Evolutionary conservation across 2,888 invertebrate genomes (phyloP).

Genomic region (Cosmopolites sordidus): DNA sequence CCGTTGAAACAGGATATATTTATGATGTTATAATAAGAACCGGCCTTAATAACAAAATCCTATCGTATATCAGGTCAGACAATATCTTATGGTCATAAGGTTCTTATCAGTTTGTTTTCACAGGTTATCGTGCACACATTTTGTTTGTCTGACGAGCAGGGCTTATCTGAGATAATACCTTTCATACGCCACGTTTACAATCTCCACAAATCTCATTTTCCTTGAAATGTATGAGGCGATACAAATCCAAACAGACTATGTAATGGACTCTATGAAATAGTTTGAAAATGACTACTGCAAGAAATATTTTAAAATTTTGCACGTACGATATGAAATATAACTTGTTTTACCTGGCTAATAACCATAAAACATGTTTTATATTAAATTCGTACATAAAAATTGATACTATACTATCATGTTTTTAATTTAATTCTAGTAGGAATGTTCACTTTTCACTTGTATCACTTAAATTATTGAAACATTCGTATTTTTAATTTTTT

Average conservation of each 20-base stretch:
- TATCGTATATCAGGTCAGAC: conserved; percentile 29
- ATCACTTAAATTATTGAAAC: no score
- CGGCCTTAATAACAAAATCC: conserved; percentile 25
- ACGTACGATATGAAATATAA: no score
- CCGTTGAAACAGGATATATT: conserved; percentile 24
- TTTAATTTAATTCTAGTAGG: no score
- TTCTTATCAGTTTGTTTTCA: conserved; percentile 36
- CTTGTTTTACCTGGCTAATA: no score
- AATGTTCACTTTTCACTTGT: no score
- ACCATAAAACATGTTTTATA: no score
- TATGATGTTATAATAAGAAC: conserved; percentile 20
- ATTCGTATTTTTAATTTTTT: no score
- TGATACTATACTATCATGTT: no score
- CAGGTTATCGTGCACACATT: conserved; percentile 34
- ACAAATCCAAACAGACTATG: not conserved
- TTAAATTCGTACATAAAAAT: no score
- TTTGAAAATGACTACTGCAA: no score
- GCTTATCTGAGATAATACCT: conserved; percentile 25
- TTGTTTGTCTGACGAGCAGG: conserved; percentile 33
- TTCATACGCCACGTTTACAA: conserved; percentile 21
- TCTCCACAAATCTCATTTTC: conserved; percentile 24
- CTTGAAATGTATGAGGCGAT: conserved; percentile 18
- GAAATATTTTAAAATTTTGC: no score
- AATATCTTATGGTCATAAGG: conserved; percentile 34
- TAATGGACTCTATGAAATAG: no score